Conservation (phyloP, 2,888 invertebrate species). For the Ectemnius cavifrons region DNA sequence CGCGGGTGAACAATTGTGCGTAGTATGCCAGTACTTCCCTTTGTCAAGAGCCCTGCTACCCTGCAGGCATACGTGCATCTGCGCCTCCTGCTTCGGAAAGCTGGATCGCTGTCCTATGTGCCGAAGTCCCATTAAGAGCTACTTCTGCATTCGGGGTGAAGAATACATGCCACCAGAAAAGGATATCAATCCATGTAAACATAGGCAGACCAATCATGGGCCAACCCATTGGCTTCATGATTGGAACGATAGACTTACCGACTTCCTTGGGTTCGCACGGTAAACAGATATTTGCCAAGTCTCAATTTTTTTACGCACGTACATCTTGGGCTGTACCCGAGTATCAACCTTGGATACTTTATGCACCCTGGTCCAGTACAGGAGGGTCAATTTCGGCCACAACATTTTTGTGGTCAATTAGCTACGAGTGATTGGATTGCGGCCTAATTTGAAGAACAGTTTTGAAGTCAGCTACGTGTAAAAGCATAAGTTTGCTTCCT, state of each 20-base stretch:
- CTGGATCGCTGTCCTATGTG: constrained; percentile 93
- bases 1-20: constrained; percentile 84
- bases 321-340: too few species aligned
- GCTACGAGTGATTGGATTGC: too few species aligned
- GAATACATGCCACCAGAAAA: constrained; percentile 83
- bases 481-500: too few species aligned
- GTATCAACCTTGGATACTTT: too few species aligned
- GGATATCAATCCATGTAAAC: constrained; percentile 77
- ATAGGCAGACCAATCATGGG: constrained; percentile 74
- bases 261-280: constrained; percentile 85
- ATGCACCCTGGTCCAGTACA: too few species aligned
- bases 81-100: constrained; percentile 88
- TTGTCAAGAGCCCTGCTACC: constrained; percentile 89
- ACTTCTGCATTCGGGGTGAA: constrained; percentile 90
- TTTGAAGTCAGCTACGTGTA: too few species aligned
- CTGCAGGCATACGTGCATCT: constrained; percentile 91
- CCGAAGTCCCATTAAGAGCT: constrained; percentile 88
- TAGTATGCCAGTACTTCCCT: constrained; percentile 89
- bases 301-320: too few species aligned
- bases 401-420: too few species aligned
- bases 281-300: constrained; percentile 59
- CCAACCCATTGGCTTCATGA: constrained; percentile 80
- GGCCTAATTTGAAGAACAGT: too few species aligned
- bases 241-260: constrained; percentile 86
- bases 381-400: too few species aligned